Percentiles rank a stretch among this genome's conserved stretches.
These are phyloP conservation scores for Cebidichthys violaceus DNA, from an alignment of 2,113 vertebrate species.

Conservation along the genomic window DNA sequence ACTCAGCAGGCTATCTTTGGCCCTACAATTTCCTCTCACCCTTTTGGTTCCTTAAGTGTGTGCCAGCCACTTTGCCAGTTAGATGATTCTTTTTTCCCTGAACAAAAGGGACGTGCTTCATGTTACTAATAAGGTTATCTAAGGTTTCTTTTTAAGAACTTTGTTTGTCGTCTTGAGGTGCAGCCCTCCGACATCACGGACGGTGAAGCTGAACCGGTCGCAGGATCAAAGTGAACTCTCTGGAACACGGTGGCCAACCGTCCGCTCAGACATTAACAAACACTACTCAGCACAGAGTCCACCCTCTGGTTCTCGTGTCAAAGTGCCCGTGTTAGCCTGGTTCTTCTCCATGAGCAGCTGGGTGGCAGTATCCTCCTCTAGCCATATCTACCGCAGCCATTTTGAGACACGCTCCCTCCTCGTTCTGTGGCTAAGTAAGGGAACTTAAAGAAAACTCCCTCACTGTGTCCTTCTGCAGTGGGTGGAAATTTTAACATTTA, in stretches of 20 bases:
- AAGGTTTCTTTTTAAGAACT: not conserved
- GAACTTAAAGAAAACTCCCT: constrained; percentile 48
- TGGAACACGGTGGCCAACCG: constrained; percentile 11
- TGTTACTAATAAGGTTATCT: not conserved
- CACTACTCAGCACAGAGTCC: constrained; percentile 26
- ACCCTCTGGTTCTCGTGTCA: constrained; percentile 58
- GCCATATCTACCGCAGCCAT: constrained; percentile 70
- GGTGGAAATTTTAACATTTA: constrained; percentile 29
- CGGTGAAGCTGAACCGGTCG: not conserved
- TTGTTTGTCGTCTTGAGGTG: constrained; percentile 6
- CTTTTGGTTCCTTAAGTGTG: not conserved
- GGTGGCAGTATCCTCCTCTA: constrained; percentile 65
- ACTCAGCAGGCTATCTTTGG: constrained; percentile 35
- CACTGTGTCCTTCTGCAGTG: constrained; percentile 3
- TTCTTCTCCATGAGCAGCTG: constrained; percentile 56
- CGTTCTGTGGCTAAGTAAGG: constrained; percentile 62
- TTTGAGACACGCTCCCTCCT: constrained; percentile 68
- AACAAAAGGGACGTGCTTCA: constrained; percentile 8
- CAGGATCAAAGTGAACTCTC: constrained; percentile 9
- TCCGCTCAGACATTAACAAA: constrained; percentile 56
- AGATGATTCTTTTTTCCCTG: not conserved
- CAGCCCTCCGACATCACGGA: constrained; percentile 3
- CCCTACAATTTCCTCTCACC: not conserved
- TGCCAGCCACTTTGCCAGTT: not conserved
- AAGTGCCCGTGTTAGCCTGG: constrained; percentile 14